Evolutionary conservation across 2,888 invertebrate species (phyloP), one percentile per base, ranked within the genome.

Genomic region (Gari tellinella): DNA sequence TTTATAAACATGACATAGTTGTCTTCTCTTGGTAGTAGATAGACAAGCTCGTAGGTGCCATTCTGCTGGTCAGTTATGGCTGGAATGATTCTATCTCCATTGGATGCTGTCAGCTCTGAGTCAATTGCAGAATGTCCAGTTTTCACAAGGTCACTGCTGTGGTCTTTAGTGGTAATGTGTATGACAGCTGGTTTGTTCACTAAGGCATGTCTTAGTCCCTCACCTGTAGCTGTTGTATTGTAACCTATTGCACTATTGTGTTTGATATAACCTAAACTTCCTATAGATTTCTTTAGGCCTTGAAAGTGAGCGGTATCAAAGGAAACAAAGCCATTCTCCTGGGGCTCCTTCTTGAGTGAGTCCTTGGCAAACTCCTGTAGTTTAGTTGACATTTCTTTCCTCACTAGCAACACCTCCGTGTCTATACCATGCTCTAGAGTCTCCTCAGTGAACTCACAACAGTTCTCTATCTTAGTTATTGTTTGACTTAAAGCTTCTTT

Each of bases 381-480:
- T 61, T 92, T 90, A 55, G 92, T 92, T 2, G 90, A 88, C 87
- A 93, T 91, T 84, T 93, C 93, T 72, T 93, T 93, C 83, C 92
- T 92, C 41, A 93, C 92, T 55, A 93, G 88, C 19, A 93, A 87
- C 45, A 93, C 90, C 79, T 93, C 93, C 23, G 92, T 93, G 72
- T 92, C 93, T 72, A 89, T 92, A 41, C 92, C 92, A 73, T 91
- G 90, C 45, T 89, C 88, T n/a, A 93, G 83, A 0, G 93, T 92
- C 49, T 92, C 92, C 73, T 93, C 92, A 4, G 93, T 93, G 67
- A 93, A 91, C 48, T 92, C 91, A 81, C 92, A 93, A 72, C 92
- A 92, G 60, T 90, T 91, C 70, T 88, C 90, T 52, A 93, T 91
- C 74, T 90, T 91, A 37, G 89, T 83, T 31, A 93, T 85, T 67